Conservation (phyloP, 2,888 invertebrate species). For the Acanthoscelides obtectus region DNA sequence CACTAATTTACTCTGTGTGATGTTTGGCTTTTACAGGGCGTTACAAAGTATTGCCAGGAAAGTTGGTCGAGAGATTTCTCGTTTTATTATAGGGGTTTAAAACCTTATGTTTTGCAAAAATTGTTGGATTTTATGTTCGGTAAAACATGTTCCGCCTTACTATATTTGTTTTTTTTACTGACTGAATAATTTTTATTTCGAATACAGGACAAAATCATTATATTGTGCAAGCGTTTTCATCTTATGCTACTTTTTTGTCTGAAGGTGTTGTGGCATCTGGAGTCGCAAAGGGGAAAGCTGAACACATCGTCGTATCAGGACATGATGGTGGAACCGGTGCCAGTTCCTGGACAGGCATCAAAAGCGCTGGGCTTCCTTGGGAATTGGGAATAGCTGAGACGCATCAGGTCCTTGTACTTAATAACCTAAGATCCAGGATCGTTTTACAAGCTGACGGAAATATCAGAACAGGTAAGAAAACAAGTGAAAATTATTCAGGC, state of each 20-base stretch:
- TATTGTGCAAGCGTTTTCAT: too few species aligned
- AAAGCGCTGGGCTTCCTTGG: slow-evolving; percentile 97
- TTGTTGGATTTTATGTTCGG: too few species aligned
- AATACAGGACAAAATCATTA: too few species aligned
- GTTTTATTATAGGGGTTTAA: too few species aligned
- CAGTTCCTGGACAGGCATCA: slow-evolving; percentile 98
- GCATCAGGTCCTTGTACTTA: slow-evolving; percentile 92
- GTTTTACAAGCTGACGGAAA: slow-evolving; percentile 96
- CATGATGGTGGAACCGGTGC: slow-evolving; percentile 99
- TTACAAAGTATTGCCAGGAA: too few species aligned
- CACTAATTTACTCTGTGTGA: too few species aligned
- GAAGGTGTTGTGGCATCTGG: slow-evolving; percentile 92
- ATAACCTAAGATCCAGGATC: slow-evolving; percentile 88
- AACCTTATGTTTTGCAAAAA: too few species aligned
- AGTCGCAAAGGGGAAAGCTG: slow-evolving; percentile 76
- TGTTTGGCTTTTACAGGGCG: too few species aligned
- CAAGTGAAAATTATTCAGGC: background rate
- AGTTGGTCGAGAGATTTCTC: too few species aligned
- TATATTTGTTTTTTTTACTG: too few species aligned
- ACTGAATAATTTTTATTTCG: too few species aligned
- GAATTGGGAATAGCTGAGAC: slow-evolving; percentile 98
- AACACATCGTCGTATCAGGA: slow-evolving; percentile 97
- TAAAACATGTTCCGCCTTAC: too few species aligned
- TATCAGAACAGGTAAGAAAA: slow-evolving; percentile 68
- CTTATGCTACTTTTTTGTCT: slow-evolving; percentile 45